Conservation (phyloP, 1,140 invertebrate species). For the Platyura marginata region DNA sequence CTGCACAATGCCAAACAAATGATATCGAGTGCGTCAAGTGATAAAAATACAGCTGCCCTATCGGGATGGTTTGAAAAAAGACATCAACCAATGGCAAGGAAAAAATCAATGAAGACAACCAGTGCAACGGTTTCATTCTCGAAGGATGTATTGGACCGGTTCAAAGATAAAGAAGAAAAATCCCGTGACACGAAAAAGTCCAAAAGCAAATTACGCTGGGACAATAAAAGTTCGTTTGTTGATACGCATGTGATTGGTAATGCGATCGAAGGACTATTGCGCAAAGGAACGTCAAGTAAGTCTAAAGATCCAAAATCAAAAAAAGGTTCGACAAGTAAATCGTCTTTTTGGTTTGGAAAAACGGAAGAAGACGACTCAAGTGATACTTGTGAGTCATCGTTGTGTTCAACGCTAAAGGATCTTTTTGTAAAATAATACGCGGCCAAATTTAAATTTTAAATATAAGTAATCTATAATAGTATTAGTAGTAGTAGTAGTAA, state of each 20-base stretch:
- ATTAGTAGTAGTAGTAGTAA: too few relatives aligned
- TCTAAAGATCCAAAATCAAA: constrained; percentile 20
- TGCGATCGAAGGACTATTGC: constrained; percentile 63
- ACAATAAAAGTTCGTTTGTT: constrained; percentile 29
- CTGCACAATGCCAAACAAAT: constrained; percentile 31
- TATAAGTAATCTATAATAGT: background rate
- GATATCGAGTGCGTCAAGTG: constrained; percentile 16
- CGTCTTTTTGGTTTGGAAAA: constrained; percentile 18
- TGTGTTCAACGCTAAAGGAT: constrained; percentile 64
- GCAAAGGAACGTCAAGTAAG: constrained; percentile 28
- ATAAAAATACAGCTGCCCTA: constrained; percentile 29
- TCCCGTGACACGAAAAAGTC: constrained; percentile 11
- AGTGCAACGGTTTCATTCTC: constrained; percentile 28
- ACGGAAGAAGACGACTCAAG: constrained; percentile 38
- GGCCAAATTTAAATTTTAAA: background rate
- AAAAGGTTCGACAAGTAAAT: constrained; percentile 17
- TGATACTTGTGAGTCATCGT: constrained; percentile 51
- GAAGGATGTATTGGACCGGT: constrained; percentile 31
- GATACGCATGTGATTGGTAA: constrained; percentile 58
- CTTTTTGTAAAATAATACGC: constrained; percentile 53
- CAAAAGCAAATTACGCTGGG: constrained; percentile 18
- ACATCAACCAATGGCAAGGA: constrained; percentile 48
- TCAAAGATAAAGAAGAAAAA: constrained; percentile 20
- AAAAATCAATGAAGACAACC: constrained; percentile 32
- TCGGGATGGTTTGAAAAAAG: constrained; percentile 55